Evolutionary conservation across 2,797 vertebrate genomes (phyloP).

Genomic region (Falco naumanni): DNA sequence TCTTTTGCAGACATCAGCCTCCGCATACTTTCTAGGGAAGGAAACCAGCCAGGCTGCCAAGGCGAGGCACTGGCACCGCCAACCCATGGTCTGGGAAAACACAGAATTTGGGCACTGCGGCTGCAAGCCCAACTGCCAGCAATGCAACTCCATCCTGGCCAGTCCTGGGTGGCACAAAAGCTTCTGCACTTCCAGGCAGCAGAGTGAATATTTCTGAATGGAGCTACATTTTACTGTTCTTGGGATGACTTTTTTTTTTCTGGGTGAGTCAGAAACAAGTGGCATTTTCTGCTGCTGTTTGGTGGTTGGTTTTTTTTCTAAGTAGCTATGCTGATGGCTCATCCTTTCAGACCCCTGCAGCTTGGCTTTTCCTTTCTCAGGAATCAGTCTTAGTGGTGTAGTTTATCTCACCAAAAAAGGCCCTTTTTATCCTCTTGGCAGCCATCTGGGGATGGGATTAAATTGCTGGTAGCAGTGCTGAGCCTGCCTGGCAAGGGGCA

Average conservation of each 20-base stretch:
- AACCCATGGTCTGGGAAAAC: not conserved
- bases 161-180: not conserved
- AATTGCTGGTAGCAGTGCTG: not conserved
- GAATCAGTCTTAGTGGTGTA: not conserved
- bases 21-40: not conserved
- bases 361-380: not conserved
- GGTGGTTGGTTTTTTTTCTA: not conserved
- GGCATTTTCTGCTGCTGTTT: not conserved
- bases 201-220: not conserved
- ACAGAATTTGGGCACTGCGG: accelerated
- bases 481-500: not conserved
- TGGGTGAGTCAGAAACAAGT: not conserved
- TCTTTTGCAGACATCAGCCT: not conserved
- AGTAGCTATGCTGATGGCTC: not conserved
- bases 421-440: not conserved
- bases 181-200: not conserved
- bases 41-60: not conserved
- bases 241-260: not conserved
- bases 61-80: not conserved
- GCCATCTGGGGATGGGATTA: not conserved
- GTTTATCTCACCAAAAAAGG: not conserved
- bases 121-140: not conserved
- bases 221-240: not conserved
- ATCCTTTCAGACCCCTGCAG: not conserved
- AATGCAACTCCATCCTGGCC: not conserved